Evolutionary conservation across 2,888 invertebrate genomes (phyloP).

Genomic region (Crepidodera aurea): DNA sequence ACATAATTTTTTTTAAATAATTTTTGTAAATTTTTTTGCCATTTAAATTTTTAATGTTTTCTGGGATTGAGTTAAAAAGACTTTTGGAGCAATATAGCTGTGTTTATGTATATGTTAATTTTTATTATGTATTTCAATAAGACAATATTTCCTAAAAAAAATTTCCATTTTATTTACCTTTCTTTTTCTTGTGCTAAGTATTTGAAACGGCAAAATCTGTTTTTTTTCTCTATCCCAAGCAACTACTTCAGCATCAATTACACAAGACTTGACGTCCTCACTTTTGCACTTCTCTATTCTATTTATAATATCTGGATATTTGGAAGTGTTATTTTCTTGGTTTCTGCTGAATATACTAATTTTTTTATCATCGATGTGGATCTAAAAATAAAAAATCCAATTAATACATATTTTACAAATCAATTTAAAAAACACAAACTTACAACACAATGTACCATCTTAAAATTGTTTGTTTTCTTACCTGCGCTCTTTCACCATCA

Average conservation of each 20-base stretch:
- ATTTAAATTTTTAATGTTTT: too few species aligned
- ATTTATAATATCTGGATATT: constrained; percentile 93
- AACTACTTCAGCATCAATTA: constrained; percentile 96
- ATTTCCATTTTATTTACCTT: constrained; percentile 80
- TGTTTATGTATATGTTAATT: too few species aligned
- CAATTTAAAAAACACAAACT: neutral
- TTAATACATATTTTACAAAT: too few species aligned
- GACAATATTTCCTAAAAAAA: too few species aligned
- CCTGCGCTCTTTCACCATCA: constrained; percentile 98
- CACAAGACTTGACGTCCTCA: constrained; percentile 76
- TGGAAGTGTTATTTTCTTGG: constrained; percentile 92
- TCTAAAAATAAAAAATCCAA: constrained; percentile 64
- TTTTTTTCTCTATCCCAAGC: constrained; percentile 91
- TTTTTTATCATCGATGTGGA: constrained; percentile 76
- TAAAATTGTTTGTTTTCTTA: too few species aligned
- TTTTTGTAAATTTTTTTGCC: too few species aligned
- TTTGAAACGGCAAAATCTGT: constrained; percentile 95
- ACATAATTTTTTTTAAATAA: too few species aligned
- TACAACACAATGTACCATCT: neutral
- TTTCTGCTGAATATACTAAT: constrained; percentile 93
- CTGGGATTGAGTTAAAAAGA: too few species aligned
- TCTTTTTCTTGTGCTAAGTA: constrained; percentile 92
- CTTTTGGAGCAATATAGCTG: too few species aligned
- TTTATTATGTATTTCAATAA: too few species aligned
- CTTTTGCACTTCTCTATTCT: constrained; percentile 70